These are phyloP conservation scores for Trididemnum clinides DNA, from an alignment of 23 tunicate species.

Conservation along the genomic window DNA sequence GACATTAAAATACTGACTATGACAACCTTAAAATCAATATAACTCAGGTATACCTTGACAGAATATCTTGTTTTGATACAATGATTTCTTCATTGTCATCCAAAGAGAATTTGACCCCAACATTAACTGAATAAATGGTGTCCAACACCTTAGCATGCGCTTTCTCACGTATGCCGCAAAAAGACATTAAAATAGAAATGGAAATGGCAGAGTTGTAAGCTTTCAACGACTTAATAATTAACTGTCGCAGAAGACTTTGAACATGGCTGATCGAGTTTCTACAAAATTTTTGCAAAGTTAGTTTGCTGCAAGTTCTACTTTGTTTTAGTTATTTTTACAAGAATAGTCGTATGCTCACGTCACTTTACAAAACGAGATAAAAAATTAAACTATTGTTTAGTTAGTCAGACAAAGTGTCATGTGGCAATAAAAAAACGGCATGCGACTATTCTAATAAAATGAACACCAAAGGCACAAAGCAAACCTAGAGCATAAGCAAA, in stretches of 20 bases:
- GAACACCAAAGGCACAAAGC: no score
- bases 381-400: no score
- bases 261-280: constrained; percentile 6
- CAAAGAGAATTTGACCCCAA: not conserved
- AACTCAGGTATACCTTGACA: not conserved
- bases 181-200: not conserved
- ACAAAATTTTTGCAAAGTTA: no score
- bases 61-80: not conserved
- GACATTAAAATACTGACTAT: no score
- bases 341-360: no score
- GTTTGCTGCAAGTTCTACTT: no score
- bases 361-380: no score
- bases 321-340: no score
- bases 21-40: not conserved
- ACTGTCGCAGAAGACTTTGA: not conserved
- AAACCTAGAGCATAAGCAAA: no score
- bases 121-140: not conserved
- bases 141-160: not conserved
- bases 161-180: constrained; percentile 13
- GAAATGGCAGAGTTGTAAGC: not conserved
- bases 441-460: no score
- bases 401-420: no score
- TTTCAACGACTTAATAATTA: not conserved
- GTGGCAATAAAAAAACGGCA: no score
- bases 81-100: not conserved